Conservation (phyloP, 2,797 vertebrate genomes). For the Ctenochaetus hawaiiensis region DNA sequence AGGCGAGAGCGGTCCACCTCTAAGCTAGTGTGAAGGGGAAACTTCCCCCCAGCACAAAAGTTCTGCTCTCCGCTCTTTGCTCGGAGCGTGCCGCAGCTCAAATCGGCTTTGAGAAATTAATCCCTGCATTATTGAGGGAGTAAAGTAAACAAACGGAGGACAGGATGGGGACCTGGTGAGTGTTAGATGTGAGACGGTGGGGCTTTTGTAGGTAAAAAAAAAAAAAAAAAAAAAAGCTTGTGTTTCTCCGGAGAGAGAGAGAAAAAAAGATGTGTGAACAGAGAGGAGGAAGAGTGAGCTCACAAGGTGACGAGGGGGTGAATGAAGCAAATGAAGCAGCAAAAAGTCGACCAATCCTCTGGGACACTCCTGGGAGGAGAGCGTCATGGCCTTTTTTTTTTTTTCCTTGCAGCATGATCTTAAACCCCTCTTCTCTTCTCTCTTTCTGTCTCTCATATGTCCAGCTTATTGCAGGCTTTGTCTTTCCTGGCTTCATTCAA, state of each 20-base stretch:
- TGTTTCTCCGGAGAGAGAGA: slow-evolving; percentile 49
- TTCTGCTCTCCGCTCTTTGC: slow-evolving; percentile 71
- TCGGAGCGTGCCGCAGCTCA: slow-evolving; percentile 70
- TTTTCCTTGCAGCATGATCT: slow-evolving; percentile 50
- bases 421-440: slow-evolving; percentile 33
- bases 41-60: slow-evolving; percentile 75
- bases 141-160: slow-evolving; percentile 75
- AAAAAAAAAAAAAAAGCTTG: slow-evolving; percentile 33
- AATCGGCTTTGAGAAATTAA: slow-evolving; percentile 86
- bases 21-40: slow-evolving; percentile 86
- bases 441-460: slow-evolving; percentile 57
- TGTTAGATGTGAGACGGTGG: slow-evolving; percentile 26
- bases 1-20: slow-evolving; percentile 75
- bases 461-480: slow-evolving; percentile 75
- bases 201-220: slow-evolving; percentile 52
- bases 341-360: slow-evolving; percentile 48
- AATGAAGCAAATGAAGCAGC: slow-evolving; percentile 60
- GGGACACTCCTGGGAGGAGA: slow-evolving; percentile 59
- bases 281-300: slow-evolving; percentile 3
- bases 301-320: slow-evolving; percentile 15
- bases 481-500: slow-evolving; percentile 69
- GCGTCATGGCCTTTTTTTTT: slow-evolving; percentile 31
- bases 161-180: slow-evolving; percentile 57
- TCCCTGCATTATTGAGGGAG: slow-evolving; percentile 76
- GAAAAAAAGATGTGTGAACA: slow-evolving; percentile 4